phyloP scores from a whole-genome alignment of 2,113 vertebrate species.

The Phyllostomus discolor region DNA sequence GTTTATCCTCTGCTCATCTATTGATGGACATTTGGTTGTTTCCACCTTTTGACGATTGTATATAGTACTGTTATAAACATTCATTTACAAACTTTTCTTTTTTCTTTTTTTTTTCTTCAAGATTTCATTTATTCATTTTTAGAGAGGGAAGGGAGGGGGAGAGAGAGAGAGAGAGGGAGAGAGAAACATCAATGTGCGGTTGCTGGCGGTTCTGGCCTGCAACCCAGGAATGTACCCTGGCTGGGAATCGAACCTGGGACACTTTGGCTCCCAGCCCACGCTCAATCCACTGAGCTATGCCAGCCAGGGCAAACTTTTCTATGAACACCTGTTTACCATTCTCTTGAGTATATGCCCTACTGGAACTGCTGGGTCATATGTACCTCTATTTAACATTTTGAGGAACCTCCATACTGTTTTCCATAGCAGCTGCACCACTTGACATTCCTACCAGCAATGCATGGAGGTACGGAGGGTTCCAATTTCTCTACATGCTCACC shows the following conservation, averaged over 20 bases:
- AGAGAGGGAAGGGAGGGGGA: no score
- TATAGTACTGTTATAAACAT: not conserved
- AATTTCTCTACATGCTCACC: not conserved
- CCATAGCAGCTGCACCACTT: not conserved
- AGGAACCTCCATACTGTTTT: not conserved
- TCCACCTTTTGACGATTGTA: not conserved
- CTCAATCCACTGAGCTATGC: no score
- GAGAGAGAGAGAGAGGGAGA: no score
- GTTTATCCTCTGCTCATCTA: not conserved
- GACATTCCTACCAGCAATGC: not conserved
- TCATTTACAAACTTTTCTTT: not conserved
- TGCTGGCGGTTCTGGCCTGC: no score
- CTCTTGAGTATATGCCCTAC: not conserved
- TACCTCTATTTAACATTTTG: not conserved
- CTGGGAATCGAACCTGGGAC: no score
- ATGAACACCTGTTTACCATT: not conserved
- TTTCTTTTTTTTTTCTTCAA: no score
- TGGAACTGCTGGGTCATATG: not conserved
- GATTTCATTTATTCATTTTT: no score
- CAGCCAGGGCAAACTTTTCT: no score
- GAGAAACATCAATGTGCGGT: no score
- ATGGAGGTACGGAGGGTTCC: not conserved
- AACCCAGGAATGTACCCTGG: no score
- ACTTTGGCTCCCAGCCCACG: no score
- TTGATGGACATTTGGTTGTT: constrained; percentile 3